Conservation (phyloP, 2,888 invertebrate genomes). For the Chrysolina oricalcia region DNA sequence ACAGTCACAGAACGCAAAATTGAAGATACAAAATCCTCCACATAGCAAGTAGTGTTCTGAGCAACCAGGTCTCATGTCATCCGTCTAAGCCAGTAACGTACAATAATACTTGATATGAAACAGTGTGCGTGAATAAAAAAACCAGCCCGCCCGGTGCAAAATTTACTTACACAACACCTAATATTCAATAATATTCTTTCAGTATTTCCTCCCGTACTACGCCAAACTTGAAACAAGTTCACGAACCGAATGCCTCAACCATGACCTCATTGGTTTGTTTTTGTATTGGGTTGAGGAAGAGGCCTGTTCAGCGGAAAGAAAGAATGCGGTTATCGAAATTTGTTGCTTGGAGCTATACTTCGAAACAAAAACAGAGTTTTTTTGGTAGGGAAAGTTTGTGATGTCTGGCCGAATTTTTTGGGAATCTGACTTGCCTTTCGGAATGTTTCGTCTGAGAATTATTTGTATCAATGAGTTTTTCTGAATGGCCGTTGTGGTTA, state of each 20-base stretch:
- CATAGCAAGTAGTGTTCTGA: no score
- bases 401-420: not conserved
- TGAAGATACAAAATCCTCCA: no score
- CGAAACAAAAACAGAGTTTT: conserved; percentile 1
- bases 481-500: no score
- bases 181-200: not conserved
- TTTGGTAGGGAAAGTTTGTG: not conserved
- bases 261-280: conserved; percentile 28
- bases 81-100: no score
- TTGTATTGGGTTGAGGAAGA: conserved; percentile 27
- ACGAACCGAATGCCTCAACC: conserved; percentile 17
- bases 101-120: no score
- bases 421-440: not conserved
- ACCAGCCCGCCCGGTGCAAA: no score
- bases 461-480: no score
- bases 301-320: conserved; percentile 2
- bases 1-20: no score
- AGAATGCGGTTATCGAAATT: conserved; percentile 33
- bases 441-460: not conserved
- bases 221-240: conserved; percentile 14
- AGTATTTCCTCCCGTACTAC: conserved; percentile 14
- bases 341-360: not conserved
- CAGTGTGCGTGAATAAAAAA: no score
- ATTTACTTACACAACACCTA: no score
- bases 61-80: no score